Conservation (phyloP, 2,888 invertebrate species). For the Thereva unica region DNA sequence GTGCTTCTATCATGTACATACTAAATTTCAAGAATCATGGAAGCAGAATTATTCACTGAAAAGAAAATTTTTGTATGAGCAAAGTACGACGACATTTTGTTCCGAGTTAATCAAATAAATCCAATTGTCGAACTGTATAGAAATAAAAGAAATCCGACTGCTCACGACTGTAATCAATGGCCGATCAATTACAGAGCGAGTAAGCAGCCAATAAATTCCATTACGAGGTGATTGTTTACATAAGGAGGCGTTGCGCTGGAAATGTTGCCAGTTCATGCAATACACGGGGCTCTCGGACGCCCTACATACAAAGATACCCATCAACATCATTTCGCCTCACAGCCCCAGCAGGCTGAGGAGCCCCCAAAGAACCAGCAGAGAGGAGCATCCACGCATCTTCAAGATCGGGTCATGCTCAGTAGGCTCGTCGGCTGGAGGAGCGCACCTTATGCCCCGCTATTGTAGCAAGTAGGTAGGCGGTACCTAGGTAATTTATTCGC, state of each 20-base stretch:
- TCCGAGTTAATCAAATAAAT: constrained; percentile 30
- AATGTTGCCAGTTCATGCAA: constrained; percentile 28
- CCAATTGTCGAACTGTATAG: constrained; percentile 6
- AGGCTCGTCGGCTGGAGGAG: not conserved
- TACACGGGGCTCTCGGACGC: constrained; percentile 7
- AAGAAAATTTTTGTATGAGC: too few species aligned
- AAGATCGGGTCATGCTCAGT: constrained; percentile 38
- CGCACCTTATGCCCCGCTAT: constrained; percentile 15
- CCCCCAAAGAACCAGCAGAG: not conserved
- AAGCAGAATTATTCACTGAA: not conserved
- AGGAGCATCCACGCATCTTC: constrained; percentile 37
- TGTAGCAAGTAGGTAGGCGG: constrained; percentile 38
- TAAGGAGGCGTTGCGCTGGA: constrained; percentile 45
- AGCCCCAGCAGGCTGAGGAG: not conserved
- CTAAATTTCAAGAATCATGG: too few species aligned
- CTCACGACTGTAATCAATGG: constrained; percentile 34
- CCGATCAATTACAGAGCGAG: constrained; percentile 41
- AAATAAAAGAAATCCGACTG: constrained; percentile 23
- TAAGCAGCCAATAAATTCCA: constrained; percentile 48
- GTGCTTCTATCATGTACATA: too few species aligned
- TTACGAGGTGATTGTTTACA: constrained; percentile 48
- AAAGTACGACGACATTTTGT: constrained; percentile 23
- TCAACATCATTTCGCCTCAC: too few species aligned
- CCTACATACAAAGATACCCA: constrained; percentile 14
- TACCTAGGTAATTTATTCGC: constrained; percentile 42